Base-by-base conservation (phyloP, 1,140 invertebrate species). In the Rhysida immarginata region DNA sequence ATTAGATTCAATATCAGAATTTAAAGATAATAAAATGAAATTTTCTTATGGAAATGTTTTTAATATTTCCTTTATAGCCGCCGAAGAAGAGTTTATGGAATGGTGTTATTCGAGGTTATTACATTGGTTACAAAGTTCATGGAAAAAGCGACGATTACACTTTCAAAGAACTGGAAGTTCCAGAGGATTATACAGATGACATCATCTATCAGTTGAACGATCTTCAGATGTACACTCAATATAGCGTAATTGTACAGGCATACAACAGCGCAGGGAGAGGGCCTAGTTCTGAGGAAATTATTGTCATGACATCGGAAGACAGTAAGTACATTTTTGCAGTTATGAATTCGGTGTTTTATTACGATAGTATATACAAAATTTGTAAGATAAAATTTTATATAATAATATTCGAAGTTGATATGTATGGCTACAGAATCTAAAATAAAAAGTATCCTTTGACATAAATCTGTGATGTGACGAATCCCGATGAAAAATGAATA, bases 181-280 rank as follows among this genome's bases (percentile, higher is more conserved):
- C 56, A 21, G 59, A 46, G 42, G 26, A 44, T 49, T 25, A 42
- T 21, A 58, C 69, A 43, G 62, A 69, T 52, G 71, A 70, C 14
- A 25, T 50, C 2, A 53, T 42, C 5, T 52, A 20, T 55, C 81
- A 86, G 65, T 84, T 92, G 64, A 75, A 77, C 44, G 85, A 87
- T 64, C 71, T 89, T 60, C 79, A 81, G 61, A 93, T 89, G 14
- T 95, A 92, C 71, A 96, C 91, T 0, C 86, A 93, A 69, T 97
- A 96, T 70, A 83, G 86, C 2, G 84, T 96, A 0, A 87, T 96
- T 13, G 87, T 95, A n/a, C 90, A 94, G 74, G 90, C 91, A 0
- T 96, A 92, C 67, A 97, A 96, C 71, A 87, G 88, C 70, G 83
- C 92, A 63, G 93, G 93, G 13, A 82, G 85, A 1, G 92, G 93